Evolutionary conservation across 2,113 vertebrate genomes (phyloP), one percentile per base, ranked within the genome.

Genomic region (Proterorhinus semilunaris): DNA sequence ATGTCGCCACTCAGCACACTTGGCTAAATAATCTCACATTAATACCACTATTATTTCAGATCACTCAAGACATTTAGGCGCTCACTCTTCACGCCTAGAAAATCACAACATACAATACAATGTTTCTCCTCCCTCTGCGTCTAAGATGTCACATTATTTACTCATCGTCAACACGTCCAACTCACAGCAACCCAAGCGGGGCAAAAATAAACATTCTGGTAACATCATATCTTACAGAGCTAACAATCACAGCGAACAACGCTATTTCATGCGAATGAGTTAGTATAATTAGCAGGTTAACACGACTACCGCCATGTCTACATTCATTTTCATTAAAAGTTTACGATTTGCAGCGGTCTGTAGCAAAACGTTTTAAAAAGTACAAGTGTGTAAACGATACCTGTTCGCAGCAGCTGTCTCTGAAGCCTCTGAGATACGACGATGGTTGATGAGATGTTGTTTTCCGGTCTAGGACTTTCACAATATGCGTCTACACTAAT

Each of bases 391-490:
- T 16, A 48, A 51, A 10, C 8, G 6, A 21, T 81, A 88, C 84
- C 84, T 88, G 78, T 51, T 75, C 13, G 17, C 51, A 21, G 66
- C 44, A 45, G 45, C 17, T 49, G 21, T 63, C 72, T 44, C 9
- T 21, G 55, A 8, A 3, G 13, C 42, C 43, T 15, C 48, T 12
- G 44, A 10, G 13, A 47, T 45, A 10, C 6, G 8, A 36, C 27
- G n/a, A 46, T 3, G 17, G 65, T 16, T 27, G 43, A 57, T 11
- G 65, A 47, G 12, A 52, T 15, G 13, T 8, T 54, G 16, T 68
- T 57, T 69, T 72, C 73, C 68, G 10, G 17, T n/a, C 57, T n/a
- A 11, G 5, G 7, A 10, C 55, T 72, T 83, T 80, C 84, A 85
- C 1, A 82, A 16, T 76, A 79, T 85, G 78, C 63, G 62, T 16